Evolutionary conservation across 2,888 invertebrate species (phyloP), one percentile per base, ranked within the genome.

Genomic region (Hyalella azteca): DNA sequence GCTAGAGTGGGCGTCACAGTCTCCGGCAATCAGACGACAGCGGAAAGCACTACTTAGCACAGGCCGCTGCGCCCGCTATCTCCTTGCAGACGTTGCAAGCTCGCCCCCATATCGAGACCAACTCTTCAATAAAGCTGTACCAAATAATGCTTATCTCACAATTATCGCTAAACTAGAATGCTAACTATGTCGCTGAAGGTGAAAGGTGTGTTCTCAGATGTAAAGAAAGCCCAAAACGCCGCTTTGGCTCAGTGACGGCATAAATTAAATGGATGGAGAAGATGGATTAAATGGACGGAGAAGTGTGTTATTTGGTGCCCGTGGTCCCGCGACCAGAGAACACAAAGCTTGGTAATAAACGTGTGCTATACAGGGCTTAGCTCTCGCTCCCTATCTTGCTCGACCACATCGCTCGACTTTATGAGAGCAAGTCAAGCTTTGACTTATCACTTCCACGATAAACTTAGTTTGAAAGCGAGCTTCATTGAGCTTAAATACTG

Each of bases 401-500:
- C n/a, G 36, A n/a, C 66, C 36, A 66, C 66, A 36, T 19, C 36
- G 29, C 66, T 36, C 29, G 32, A n/a, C 66, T 66, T 66, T 66
- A 66, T 36, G 66, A 19, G 66, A 36, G 66, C 36, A 66, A 26
- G 26, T 54, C 29, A 29, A 54, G 54, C 54, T 54, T 54, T 26
- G 29, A 54, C 54, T 22, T 54, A 54, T 54, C 54, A 29, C 29
- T 54, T 7, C 5, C 29, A 22, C 54, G 54, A 54, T 54, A 54
- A 54, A 29, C 26, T 22, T 26, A 54, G 54, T 29, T 54, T 54
- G 7, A 54, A 66, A 66, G 66, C 36, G 66, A n/a, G 66, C 36
- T 36, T 66, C 66, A 66, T 66, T 66, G 66, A 66, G 66, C 66
- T 66, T 66, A 66, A 66, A 66, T 36, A 36, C 66, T 66, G 66